Evolutionary conservation across 2,888 invertebrate species (phyloP), one percentile per base, ranked within the genome.

Genomic region (Phytoseiulus persimilis): DNA sequence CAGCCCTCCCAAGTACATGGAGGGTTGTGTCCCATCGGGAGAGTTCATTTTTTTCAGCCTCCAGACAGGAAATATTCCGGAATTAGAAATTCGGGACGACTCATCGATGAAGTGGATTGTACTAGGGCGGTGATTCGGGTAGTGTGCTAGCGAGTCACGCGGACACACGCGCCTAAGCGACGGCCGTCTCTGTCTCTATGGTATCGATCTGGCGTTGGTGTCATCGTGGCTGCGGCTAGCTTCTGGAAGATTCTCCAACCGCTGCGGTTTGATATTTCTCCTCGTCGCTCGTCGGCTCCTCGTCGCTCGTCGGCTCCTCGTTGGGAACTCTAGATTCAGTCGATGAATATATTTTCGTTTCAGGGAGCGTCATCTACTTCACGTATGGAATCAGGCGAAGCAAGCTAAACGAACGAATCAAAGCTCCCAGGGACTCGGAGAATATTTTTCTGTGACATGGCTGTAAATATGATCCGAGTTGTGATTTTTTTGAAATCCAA

Each of bases 321-420:
- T n/a, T n/a, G n/a, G n/a, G n/a, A n/a, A n/a, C 65, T 28, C 33
- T 89, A n/a, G 6, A 31, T n/a, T 14, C 33, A 0, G 0, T 0
- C 28, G 0, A 28, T 33, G 23, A 65, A 2, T 2, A 23, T 23
- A 14, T 23, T 28, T 65, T 65, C 65, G 31, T 91, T 91, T 9
- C 91, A 92, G 93, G 93, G 14, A 90, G 92, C n/a, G 89, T 92
- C 9, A 91, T 93, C 83, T 93, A 93, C 90, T 92, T 93, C 90
- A 90, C 91, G 0, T 93, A 93, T 90, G 93, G 93, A 5, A 92
- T 93, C 9, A 91, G 92, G 90, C 91, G 92, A 91, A 93, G 93
- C 90, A 91, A 91, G 83, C 83, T 91, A 3, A 9, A 39, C 5
- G 90, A 91, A 65, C 65, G 28, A 9, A 65, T 14, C 1, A 23